Conservation (phyloP, 2,888 invertebrate species). For the Plagodis pulveraria region DNA sequence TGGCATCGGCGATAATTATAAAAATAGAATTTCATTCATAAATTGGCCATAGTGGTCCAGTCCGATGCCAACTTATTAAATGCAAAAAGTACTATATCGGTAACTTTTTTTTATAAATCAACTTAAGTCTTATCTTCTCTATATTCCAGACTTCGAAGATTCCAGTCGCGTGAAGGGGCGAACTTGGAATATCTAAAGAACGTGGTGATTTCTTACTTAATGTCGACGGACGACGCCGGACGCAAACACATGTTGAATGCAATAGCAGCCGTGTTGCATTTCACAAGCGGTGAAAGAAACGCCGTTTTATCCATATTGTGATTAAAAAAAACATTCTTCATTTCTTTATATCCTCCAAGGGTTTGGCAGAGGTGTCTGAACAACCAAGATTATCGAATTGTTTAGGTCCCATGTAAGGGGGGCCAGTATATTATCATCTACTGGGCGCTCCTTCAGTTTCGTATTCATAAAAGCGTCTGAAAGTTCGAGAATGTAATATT, state of each 20-base stretch:
- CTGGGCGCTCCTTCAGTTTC: no score
- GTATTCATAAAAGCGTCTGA: no score
- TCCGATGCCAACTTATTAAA: no score
- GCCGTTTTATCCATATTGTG: slow-evolving; percentile 56
- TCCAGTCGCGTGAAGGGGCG: slow-evolving; percentile 92
- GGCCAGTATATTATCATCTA: no score
- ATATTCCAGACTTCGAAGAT: slow-evolving; percentile 86
- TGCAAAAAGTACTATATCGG: no score
- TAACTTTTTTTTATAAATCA: not conserved
- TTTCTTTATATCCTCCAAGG: not conserved
- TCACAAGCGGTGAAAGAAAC: slow-evolving; percentile 89
- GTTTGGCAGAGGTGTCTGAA: no score
- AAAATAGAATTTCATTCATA: no score
- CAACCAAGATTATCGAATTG: no score
- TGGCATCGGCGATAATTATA: no score
- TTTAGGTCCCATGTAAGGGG: no score
- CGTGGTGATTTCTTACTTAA: slow-evolving; percentile 92
- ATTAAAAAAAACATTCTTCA: slow-evolving; percentile 12
- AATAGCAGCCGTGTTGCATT: slow-evolving; percentile 93
- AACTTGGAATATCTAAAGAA: slow-evolving; percentile 96
- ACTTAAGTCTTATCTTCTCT: not conserved
- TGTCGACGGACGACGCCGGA: slow-evolving; percentile 88
- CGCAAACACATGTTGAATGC: slow-evolving; percentile 95
- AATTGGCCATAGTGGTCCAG: no score
- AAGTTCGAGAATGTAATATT: no score